Percentiles rank a stretch among this genome's conserved stretches.
phyloP scores from a whole-genome alignment of 2,113 vertebrate species.

The Halichoerus grypus region DNA sequence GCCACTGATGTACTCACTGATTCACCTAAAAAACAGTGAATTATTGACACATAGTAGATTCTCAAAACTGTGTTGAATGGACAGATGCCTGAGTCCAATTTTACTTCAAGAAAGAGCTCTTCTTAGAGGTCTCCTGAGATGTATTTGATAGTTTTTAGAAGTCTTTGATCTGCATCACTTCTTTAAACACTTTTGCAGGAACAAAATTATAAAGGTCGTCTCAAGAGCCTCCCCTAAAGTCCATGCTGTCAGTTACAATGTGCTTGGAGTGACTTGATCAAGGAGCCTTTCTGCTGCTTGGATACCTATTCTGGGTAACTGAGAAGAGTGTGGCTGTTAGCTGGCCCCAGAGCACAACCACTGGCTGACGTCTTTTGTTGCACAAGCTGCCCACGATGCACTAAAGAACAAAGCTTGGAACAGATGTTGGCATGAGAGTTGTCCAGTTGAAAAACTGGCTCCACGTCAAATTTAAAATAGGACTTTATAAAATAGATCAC shows the following conservation, averaged over 20 bases:
- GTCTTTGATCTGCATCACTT: background rate
- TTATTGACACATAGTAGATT: background rate
- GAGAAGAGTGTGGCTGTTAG: background rate
- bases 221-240: background rate
- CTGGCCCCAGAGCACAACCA: background rate
- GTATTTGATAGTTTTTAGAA: background rate
- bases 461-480: slow-evolving; percentile 67
- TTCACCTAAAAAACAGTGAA: background rate
- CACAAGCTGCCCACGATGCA: background rate
- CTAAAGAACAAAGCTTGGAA: slow-evolving; percentile 51
- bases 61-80: background rate
- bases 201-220: background rate
- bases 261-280: background rate
- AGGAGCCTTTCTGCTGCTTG: background rate
- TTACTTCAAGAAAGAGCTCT: background rate
- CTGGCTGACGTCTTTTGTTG: background rate
- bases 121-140: background rate
- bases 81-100: background rate
- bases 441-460: slow-evolving; percentile 52
- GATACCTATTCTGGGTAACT: background rate
- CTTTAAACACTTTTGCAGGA: background rate
- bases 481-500: slow-evolving; percentile 62
- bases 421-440: slow-evolving; percentile 33
- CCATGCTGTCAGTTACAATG: background rate
- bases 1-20: background rate